Evolutionary conservation across 2,113 vertebrate species (phyloP).

Genomic region (Trematomus loennbergii): DNA sequence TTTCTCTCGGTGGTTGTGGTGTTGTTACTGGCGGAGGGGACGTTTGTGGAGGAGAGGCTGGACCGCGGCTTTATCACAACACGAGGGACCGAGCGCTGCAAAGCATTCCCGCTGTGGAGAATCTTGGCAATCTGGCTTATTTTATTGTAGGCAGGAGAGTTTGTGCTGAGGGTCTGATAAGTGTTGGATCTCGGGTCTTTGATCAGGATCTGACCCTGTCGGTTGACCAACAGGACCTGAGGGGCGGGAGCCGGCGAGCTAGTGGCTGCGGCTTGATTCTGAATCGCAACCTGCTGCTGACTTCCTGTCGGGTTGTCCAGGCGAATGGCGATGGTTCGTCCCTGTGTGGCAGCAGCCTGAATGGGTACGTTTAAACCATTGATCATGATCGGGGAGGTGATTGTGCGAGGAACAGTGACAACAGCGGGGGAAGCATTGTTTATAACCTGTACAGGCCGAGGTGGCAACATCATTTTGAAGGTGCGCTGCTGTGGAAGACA

Average conservation of each 20-base stretch:
- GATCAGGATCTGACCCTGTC: constrained; percentile 88
- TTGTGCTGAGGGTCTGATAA: constrained; percentile 70
- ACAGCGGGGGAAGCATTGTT: constrained; percentile 21
- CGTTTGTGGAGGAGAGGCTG: background rate
- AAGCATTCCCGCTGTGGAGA: constrained; percentile 72
- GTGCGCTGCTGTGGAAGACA: constrained; percentile 30
- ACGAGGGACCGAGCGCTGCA: constrained; percentile 69
- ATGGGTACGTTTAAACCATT: constrained; percentile 73
- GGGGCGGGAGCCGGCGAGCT: constrained; percentile 47
- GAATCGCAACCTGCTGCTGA: constrained; percentile 17
- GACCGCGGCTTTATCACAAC: constrained; percentile 64
- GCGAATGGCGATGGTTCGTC: constrained; percentile 73
- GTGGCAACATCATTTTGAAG: constrained; percentile 49
- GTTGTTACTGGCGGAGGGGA: constrained; percentile 19
- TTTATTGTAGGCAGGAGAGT: constrained; percentile 74
- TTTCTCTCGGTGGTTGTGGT: constrained; percentile 19
- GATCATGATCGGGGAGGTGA: constrained; percentile 69
- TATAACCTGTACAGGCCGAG: constrained; percentile 1
- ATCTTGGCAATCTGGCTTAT: constrained; percentile 84
- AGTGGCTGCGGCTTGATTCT: constrained; percentile 18
- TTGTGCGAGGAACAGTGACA: constrained; percentile 54
- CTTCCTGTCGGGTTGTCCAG: constrained; percentile 53
- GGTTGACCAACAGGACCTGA: constrained; percentile 89
- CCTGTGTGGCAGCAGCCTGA: constrained; percentile 47
- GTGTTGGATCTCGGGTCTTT: constrained; percentile 84